Percentiles rank a stretch among this genome's conserved stretches.
Evolutionary conservation across 2,797 vertebrate genomes (phyloP).

Genomic region (Sebastes umbrosus): DNA sequence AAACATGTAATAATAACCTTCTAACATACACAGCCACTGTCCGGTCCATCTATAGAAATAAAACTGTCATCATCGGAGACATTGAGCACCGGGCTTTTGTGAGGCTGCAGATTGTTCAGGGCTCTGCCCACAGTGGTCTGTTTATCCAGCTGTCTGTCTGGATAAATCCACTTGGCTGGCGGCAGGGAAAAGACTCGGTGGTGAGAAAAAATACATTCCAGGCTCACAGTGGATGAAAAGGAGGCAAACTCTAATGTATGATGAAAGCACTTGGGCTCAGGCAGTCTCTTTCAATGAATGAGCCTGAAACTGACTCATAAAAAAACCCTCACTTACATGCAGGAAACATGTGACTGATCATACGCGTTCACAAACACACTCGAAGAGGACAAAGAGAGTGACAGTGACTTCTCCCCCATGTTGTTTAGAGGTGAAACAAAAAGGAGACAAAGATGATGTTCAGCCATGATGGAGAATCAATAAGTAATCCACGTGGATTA

Average conservation of each 20-base stretch:
- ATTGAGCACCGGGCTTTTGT: conserved; percentile 13
- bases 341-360: background rate
- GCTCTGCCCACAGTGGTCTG: conserved; percentile 57
- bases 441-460: conserved; percentile 54
- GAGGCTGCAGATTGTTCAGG: conserved; percentile 28
- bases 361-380: background rate
- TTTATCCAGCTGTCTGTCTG: conserved; percentile 77
- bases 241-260: conserved; percentile 29
- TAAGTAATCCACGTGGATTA: conserved; percentile 69
- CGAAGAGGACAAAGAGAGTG: background rate
- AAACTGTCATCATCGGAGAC: conserved; percentile 44
- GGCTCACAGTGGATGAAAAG: conserved; percentile 41
- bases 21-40: conserved; percentile 4
- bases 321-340: background rate
- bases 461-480: conserved; percentile 61
- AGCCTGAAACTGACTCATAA: conserved; percentile 18
- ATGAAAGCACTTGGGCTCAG: conserved; percentile 25
- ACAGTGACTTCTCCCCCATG: conserved; percentile 16
- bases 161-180: conserved; percentile 66
- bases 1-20: conserved; percentile 32
- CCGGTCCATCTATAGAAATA: conserved; percentile 41
- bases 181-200: conserved; percentile 37
- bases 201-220: conserved; percentile 31
- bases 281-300: conserved; percentile 31
- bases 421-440: conserved; percentile 57